These are phyloP conservation scores for Anguilla japonica DNA, from an alignment of 2,113 vertebrate genomes.

Conservation along the genomic window DNA sequence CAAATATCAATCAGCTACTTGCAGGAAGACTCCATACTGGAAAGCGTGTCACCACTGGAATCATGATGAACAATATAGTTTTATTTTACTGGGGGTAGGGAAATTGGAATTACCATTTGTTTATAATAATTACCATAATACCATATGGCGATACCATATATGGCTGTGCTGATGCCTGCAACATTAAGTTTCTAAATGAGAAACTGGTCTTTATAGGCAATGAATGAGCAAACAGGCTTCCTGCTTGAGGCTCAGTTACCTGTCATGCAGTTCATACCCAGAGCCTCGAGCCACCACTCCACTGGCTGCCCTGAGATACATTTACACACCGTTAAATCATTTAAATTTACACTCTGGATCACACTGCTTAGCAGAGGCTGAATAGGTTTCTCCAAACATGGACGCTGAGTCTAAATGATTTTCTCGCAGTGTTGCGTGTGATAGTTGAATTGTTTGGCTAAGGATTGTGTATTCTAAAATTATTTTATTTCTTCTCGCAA, in stretches of 20 bases:
- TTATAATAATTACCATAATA: too few species aligned
- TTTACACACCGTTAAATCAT: constrained; percentile 22
- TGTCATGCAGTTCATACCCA: background rate
- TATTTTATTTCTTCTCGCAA: background rate
- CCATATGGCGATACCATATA: too few species aligned
- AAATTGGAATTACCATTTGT: background rate
- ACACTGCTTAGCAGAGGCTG: background rate
- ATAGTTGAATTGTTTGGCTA: background rate
- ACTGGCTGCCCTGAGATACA: background rate
- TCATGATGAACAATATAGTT: too few species aligned
- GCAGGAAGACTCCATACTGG: background rate
- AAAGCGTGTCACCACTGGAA: background rate
- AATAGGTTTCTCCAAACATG: background rate
- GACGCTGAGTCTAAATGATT: background rate
- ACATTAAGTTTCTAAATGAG: background rate
- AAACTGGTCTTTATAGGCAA: background rate
- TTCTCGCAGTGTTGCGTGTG: background rate
- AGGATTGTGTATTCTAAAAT: background rate
- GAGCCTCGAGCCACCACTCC: background rate
- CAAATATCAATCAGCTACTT: constrained; percentile 3
- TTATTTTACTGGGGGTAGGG: too few species aligned
- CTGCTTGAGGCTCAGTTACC: background rate
- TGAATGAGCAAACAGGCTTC: background rate
- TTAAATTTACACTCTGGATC: constrained; percentile 7
- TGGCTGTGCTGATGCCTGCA: background rate